Evolutionary conservation across 2,888 invertebrate species (phyloP), one percentile per base, ranked within the genome.

Genomic region (Aporophyla nigra): DNA sequence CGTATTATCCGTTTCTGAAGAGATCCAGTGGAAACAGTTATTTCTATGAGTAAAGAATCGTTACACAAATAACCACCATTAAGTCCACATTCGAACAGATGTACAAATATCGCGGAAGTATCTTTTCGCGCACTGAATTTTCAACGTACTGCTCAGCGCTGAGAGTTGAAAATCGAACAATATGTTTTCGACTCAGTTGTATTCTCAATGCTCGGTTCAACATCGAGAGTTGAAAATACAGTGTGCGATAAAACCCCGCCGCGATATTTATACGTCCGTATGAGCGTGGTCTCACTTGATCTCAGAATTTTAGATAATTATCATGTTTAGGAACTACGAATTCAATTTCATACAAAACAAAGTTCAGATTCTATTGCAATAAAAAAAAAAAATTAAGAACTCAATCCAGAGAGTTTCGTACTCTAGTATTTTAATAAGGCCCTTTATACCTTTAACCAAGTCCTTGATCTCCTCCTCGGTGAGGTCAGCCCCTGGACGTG

Each of bases 381-480:
- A 3, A 24, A 24, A 24, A 43, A 5, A 9, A 0, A n/a, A 16
- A 2, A 7, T 9, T n/a, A 21, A 62, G 40, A 14, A 40, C 14
- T 40, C 59, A 59, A 10, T 49, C 9, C 1, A 27, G 21, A 21
- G 21, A 9, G 65, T 27, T 27, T 49, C 27, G 27, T 2, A 27
- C 5, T 21, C 4, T 24, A 19, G 19, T 12, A 27, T 21, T 24
- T 10, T 46, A 10, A 65, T 27, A 19, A 21, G 21, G 19, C 1
- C 49, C 12, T 49, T 12, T 33, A n/a, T 75, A 94, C 94, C 88
- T 93, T 92, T 93, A 4, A 95, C 93, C 19, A 94, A 74, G 49
- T 94, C 86, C 78, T 94, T 91, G 21, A 95, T 92, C 53, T 94
- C 93, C 12, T 92, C 85, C 0, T 91, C 92, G 4, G 89, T 91